phyloP scores from a whole-genome alignment of 2,113 vertebrate genomes.

The Falco punctatus region DNA sequence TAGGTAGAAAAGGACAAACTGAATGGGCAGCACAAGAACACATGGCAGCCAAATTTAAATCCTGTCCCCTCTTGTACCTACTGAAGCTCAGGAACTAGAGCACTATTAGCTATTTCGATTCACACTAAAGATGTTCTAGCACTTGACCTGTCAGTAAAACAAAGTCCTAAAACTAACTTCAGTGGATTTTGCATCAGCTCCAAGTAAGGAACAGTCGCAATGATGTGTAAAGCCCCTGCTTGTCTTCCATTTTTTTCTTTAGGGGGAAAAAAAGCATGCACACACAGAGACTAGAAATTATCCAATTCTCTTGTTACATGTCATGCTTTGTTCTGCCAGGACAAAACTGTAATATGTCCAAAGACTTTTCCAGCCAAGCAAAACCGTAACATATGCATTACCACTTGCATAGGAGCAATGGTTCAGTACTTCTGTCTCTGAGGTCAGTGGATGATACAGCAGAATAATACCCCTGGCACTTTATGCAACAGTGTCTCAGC shows the following conservation, averaged over 20 bases:
- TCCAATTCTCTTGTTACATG: neutral
- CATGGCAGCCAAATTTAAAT: neutral
- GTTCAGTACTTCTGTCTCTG: constrained; percentile 2
- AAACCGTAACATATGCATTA: constrained; percentile 20
- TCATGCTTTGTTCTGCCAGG: neutral
- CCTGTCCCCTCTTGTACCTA: neutral
- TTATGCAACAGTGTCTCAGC: constrained; percentile 33
- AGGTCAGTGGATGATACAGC: constrained; percentile 55
- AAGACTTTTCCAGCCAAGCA: neutral
- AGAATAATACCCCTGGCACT: neutral
- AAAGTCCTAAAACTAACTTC: neutral
- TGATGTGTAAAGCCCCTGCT: neutral
- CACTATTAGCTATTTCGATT: neutral
- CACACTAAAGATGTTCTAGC: neutral
- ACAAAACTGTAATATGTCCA: neutral
- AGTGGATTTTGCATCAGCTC: neutral
- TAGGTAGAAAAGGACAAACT: neutral
- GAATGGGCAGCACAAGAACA: neutral
- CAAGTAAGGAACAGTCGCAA: neutral
- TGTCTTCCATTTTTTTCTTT: neutral
- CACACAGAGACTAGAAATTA: neutral
- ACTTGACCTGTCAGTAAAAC: neutral
- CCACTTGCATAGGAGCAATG: neutral
- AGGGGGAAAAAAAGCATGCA: neutral
- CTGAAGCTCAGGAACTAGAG: neutral